A percentile compares a stretch with the other conserved stretches of the same genome.
These are phyloP conservation scores for Neotoxoptera formosana DNA, from an alignment of 1,140 invertebrate genomes.

Conservation along the genomic window DNA sequence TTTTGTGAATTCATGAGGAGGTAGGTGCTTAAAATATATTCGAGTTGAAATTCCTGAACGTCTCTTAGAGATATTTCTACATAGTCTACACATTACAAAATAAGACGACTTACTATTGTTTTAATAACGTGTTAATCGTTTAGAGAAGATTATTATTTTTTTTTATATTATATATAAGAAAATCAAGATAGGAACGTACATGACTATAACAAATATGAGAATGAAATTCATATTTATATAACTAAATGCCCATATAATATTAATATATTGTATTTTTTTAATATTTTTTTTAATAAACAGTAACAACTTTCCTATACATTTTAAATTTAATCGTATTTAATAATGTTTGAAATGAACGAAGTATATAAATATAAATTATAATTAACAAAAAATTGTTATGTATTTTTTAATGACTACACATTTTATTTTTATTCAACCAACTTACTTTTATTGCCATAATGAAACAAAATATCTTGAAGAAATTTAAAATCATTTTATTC, in stretches of 20 bases:
- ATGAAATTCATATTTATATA: neutral
- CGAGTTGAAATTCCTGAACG: neutral
- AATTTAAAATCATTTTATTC: slow-evolving; percentile 42
- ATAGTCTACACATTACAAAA: neutral
- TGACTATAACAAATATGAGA: neutral
- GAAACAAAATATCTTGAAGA: slow-evolving; percentile 26
- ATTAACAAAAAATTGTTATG: neutral
- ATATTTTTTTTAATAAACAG: neutral
- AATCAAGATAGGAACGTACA: neutral
- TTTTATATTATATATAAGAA: neutral
- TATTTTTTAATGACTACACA: neutral
- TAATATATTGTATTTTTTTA: neutral
- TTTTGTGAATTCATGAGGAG: neutral
- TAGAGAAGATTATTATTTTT: neutral
- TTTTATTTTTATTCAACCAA: neutral
- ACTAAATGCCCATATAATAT: neutral
- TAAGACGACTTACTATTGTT: neutral
- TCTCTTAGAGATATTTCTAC: neutral
- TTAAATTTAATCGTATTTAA: neutral
- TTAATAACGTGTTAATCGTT: neutral
- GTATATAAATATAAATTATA: neutral
- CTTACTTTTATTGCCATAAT: slow-evolving; percentile 27
- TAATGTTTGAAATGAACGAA: neutral
- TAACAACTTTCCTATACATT: neutral
- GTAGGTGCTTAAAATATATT: neutral